Base-by-base conservation (phyloP, 2,888 invertebrate genomes). In the Liposcelis brunnea region DNA sequence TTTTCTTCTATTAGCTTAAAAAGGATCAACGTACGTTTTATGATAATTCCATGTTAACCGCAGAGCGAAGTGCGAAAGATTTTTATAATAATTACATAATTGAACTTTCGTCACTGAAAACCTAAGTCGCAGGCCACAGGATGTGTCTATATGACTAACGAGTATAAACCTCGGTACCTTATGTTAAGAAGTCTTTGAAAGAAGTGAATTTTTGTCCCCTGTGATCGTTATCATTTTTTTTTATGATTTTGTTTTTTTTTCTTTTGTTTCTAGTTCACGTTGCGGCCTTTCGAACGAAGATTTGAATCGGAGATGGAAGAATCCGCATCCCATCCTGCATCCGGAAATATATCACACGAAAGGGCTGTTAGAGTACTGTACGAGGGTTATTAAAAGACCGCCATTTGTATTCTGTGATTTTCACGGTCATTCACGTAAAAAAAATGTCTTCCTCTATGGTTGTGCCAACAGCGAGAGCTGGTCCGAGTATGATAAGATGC, bases 321-420 rank as follows among this genome's bases (percentile, higher is more conserved):
- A 74, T 57, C 87, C 87, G 34, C 76, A 75, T 62, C 72, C 74
- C 52, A 65, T 67, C 55, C 64, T 78, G 51, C 82, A 87, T 68
- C 86, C 89, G 48, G 77, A 80, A 58, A 84, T 89, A 62, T 86
- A 76, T 66, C 79, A 83, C 64, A 73, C 81, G 48, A 87, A 87
- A 71, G 74, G 75, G 36, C 60, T 77, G 40, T 68, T 77, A 61
- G 75, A 77, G 57, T 76, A 75, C 56, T 63, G 73, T 52, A 67
- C 68, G 38, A 67, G 70, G 40, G 69, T 74, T 33, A 65, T 75
- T 65, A 69, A 70, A 56, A 69, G 69, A 48, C 67, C 71, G 8
- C 74, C 75, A 16, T 62, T 71, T 52, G 71, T 77, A 40, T 81
- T 75, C 63, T 77, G 80, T 59, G 83, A 84, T 63, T 77, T 77